These are phyloP conservation scores for Psittacula derbiana DNA, from an alignment of 2,797 vertebrate species.

Conservation along the genomic window DNA sequence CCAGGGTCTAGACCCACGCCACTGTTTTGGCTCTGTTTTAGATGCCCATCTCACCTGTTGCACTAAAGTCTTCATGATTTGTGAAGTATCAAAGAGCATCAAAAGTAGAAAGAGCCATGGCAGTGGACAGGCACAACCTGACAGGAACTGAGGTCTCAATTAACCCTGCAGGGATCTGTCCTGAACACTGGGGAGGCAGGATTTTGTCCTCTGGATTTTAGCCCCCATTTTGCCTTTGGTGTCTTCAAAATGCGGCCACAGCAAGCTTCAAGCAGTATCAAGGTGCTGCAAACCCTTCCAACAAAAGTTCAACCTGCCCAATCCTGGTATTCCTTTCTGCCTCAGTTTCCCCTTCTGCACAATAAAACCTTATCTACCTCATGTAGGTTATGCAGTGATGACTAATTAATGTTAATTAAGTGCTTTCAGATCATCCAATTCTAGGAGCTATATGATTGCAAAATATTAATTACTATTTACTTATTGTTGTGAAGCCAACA, in stretches of 20 bases:
- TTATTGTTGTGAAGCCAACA: not conserved
- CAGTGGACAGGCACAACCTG: not conserved
- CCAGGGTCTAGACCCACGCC: not conserved
- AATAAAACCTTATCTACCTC: not conserved
- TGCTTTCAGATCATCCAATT: not conserved
- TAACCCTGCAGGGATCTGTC: accelerated
- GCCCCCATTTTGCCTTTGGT: accelerated
- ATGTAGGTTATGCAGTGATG: not conserved
- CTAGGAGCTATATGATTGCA: conserved; percentile 10
- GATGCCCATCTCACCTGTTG: not conserved
- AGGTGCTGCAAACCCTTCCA: not conserved
- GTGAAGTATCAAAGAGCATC: not conserved
- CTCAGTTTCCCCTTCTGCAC: not conserved
- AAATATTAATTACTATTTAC: conserved; percentile 62
- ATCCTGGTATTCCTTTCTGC: not conserved
- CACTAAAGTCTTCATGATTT: not conserved
- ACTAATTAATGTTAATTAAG: conserved; percentile 51
- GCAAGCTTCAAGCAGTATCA: not conserved
- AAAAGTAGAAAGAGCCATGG: not conserved
- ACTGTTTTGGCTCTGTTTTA: not conserved
- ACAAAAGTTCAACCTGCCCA: not conserved
- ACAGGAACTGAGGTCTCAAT: not conserved
- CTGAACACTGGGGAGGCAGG: accelerated
- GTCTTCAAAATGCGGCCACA: not conserved
- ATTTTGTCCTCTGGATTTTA: not conserved